Base-by-base conservation (phyloP, 1,140 invertebrate genomes). In the Monomorium pharaonis region DNA sequence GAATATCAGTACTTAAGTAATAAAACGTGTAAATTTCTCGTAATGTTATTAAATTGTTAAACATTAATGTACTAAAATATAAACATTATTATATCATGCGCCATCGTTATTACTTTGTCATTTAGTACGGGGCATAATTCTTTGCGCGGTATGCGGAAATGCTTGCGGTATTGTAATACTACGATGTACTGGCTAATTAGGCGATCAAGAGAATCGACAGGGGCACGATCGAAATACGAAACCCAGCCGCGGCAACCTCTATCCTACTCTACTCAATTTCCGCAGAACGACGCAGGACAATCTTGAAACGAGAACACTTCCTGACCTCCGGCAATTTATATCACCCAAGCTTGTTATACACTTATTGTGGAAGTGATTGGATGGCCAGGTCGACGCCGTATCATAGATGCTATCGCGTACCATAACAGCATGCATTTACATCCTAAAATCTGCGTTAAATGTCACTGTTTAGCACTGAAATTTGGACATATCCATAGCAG, bases 181-280 rank as follows among this genome's bases (percentile, higher is more conserved):
- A 37, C 60, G 33, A 65, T 69, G 44, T 24, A 63, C 78, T 58
- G 47, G 80, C 58, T 89, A 90, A 90, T 90, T 86, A 90, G 80
- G 21, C 85, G 75, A 89, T 89, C 85, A 63, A 37, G 58, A 24
- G 49, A 74, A 89, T 89, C 60, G 74, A 42, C 54, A 85, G 16
- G 27, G 47, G 18, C 27, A 24, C 78, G 69, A 90, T 89, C 85
- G 85, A 74, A 89, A 75, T 54, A 76, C 44, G 85, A 89, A 89
- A 75, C 85, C 76, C 37, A n/a, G 62, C 49, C 18, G 44, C 16
- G 14, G 27, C 75, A 85, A 80, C 37, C 60, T 58, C 84, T 56
- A 30, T 76, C 47, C 62, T 67, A 67, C n/a, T n/a, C n/a, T 42
- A 30, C 75, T 88, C 84, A 54, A 86, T 86, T 75, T 81, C 51